Conservation (phyloP, 2,113 vertebrate species). For the Tyrannus savana region DNA sequence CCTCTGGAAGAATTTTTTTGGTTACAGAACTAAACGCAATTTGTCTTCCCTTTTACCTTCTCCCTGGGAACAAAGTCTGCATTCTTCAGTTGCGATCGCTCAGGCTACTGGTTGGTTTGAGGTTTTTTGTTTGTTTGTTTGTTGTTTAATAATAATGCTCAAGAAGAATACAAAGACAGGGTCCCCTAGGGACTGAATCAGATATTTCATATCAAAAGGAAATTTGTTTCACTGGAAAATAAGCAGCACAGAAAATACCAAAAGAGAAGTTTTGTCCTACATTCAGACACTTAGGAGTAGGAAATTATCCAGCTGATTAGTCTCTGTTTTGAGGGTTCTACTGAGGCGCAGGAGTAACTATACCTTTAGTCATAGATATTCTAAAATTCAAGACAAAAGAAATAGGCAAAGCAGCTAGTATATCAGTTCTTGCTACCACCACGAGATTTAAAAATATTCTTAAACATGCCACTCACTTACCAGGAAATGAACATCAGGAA, state of each 20-base stretch:
- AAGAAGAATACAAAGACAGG: not conserved
- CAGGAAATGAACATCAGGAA: slow-evolving; percentile 44
- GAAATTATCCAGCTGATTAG: not conserved
- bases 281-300: not conserved
- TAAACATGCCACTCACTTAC: slow-evolving; percentile 32
- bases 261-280: not conserved
- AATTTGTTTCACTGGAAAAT: not conserved
- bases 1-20: not conserved
- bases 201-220: not conserved
- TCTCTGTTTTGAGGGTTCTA: not conserved
- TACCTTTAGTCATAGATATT: not conserved
- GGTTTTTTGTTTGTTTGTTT: not conserved
- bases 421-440: not conserved
- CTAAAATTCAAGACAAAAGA: not conserved
- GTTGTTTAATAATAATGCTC: not conserved
- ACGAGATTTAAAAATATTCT: not conserved
- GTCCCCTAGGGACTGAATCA: not conserved
- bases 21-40: not conserved
- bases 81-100: not conserved
- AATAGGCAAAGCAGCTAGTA: not conserved
- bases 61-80: not conserved
- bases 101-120: not conserved
- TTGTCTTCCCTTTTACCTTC: not conserved
- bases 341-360: not conserved
- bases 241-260: not conserved